Base-by-base conservation (phyloP, 2,888 invertebrate genomes). In the Troilus luridus region DNA sequence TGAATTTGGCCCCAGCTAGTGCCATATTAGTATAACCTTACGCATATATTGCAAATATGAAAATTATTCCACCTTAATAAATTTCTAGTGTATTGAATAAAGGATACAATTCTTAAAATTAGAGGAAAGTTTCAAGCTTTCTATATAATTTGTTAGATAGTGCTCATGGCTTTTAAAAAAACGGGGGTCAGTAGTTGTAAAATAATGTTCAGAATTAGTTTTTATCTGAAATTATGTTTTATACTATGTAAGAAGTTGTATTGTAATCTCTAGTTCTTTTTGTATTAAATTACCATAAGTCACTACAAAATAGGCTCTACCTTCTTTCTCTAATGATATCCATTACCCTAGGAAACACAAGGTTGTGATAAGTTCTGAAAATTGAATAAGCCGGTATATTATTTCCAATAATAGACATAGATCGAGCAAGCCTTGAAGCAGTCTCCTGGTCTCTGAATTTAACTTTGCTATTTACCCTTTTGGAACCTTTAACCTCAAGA, bases 401-500 rank as follows among this genome's bases (percentile, higher is more conserved):
- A 10, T 8, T 27, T 77, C 41, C 72, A 1, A 88, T 5, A 27
- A 59, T 88, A 27, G 88, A 62, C 60, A 88, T 64, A 17, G 88
- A 88, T 41, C 27, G 19, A 41, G 88, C 88, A 0, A 88, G 10
- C 5, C 7, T 9, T 41, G 1, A 19, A 24, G 88, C 88, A 19
- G 58, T 88, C 62, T 62, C 64, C 60, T 88, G 60, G 60, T 88
- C 88, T 21, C 21, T 17, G n/a, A 88, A 88, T 60, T 21, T 88
- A 9, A 88, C 88, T 60, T 27, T 88, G 21, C 2, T 62, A 2
- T 7, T n/a, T 1, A 8, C 19, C 21, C 7, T 27, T 58, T 21
- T 56, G 10, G 21, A n/a, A 19, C 6, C n/a, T 58, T 10, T 21
- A 17, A 85, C n/a, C 41, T 85, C 3, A 58, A 85, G 21, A 3